A percentile compares a stretch with the other conserved stretches of the same genome.
Evolutionary conservation across 2,888 invertebrate genomes (phyloP).

Genomic region (Papilio protenor): DNA sequence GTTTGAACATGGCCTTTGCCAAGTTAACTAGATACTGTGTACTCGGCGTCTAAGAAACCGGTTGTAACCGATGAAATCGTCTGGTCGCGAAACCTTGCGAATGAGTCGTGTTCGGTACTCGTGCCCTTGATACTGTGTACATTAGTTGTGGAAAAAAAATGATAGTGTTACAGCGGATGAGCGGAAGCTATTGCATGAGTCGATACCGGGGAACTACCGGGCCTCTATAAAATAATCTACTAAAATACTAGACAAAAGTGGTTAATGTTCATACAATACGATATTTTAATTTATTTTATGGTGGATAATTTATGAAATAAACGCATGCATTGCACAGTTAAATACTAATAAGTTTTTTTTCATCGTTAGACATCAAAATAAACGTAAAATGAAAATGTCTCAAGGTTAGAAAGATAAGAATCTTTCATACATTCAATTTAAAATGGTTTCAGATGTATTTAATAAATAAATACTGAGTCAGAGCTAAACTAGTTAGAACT

Average conservation of each 20-base stretch:
- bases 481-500: conserved; percentile 2
- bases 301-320: not conserved
- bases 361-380: not conserved
- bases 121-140: conserved; percentile 7
- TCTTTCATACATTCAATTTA: not conserved
- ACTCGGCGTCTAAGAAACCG: conserved; percentile 20
- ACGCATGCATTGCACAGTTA: not conserved
- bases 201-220: not conserved
- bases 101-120: not conserved
- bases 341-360: not conserved
- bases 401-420: conserved; percentile 10
- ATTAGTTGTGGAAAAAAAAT: not conserved
- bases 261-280: not conserved
- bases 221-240: not conserved
- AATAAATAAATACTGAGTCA: conserved; percentile 4
- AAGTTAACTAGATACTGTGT: conserved; percentile 5
- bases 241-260: not conserved
- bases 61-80: conserved; percentile 29
- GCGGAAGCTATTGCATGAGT: not conserved
- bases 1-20: not conserved
- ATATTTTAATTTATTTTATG: not conserved
- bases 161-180: not conserved
- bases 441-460: not conserved
- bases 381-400: not conserved
- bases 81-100: conserved; percentile 10